phyloP scores from a whole-genome alignment of 2,888 invertebrate genomes.

The Dasysyrphus albostriatus region DNA sequence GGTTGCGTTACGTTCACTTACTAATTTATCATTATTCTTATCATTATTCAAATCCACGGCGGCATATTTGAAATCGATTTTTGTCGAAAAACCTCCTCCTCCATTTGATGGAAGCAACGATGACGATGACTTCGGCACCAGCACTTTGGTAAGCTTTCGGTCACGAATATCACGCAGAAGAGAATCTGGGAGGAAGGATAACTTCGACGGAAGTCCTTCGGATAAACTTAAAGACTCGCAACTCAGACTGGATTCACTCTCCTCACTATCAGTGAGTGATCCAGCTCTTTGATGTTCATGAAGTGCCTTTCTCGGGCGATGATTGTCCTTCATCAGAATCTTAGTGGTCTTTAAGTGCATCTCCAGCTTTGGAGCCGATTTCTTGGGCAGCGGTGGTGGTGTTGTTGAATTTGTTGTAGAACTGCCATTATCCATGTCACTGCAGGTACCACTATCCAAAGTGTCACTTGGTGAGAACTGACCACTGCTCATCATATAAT shows the following conservation, averaged over 20 bases:
- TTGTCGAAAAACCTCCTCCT: constrained; percentile 52
- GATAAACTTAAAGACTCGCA: constrained; percentile 92
- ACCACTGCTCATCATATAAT: constrained; percentile 89
- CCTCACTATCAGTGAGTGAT: constrained; percentile 87
- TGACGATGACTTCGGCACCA: constrained; percentile 2
- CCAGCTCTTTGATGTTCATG: constrained; percentile 83
- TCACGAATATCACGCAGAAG: constrained; percentile 89
- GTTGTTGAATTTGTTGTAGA: constrained; percentile 72
- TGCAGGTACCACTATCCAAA: constrained; percentile 93
- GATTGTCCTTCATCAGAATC: constrained; percentile 79
- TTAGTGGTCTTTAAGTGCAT: constrained; percentile 82
- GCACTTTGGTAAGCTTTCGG: constrained; percentile 81
- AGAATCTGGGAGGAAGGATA: constrained; percentile 87
- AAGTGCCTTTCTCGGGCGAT: constrained; percentile 82
- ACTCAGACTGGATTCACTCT: constrained; percentile 89
- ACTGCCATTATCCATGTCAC: constrained; percentile 87
- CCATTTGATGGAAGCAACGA: constrained; percentile 21
- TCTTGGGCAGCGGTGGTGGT: constrained; percentile 88
- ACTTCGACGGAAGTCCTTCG: constrained; percentile 83
- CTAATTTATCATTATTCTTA: constrained; percentile 70
- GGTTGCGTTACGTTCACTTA: constrained; percentile 65
- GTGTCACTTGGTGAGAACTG: constrained; percentile 93
- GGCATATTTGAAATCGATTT: constrained; percentile 68
- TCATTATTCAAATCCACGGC: constrained; percentile 42
- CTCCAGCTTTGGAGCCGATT: constrained; percentile 81